Conservation (phyloP, 2,113 vertebrate genomes). For the Rhombomys opimus region DNA sequence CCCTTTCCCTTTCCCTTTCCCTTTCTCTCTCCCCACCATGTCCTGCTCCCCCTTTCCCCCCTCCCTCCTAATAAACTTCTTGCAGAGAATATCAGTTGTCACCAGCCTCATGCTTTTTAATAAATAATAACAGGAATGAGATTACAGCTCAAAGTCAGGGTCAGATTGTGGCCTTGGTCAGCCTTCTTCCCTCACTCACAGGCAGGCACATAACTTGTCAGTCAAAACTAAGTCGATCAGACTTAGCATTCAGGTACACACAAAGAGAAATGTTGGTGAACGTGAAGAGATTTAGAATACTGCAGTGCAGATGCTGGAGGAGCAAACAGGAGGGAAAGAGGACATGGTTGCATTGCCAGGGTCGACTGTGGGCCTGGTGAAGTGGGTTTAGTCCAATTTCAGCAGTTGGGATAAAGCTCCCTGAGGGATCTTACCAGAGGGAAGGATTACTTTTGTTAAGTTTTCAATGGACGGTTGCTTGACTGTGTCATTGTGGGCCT, state of each 20-base stretch:
- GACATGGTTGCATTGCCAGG: no score
- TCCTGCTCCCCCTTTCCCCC: no score
- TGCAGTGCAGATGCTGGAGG: not conserved
- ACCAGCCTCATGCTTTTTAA: no score
- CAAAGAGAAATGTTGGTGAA: not conserved
- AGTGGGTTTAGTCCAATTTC: not conserved
- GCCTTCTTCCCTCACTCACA: not conserved
- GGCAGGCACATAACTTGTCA: not conserved
- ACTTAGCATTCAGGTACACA: not conserved
- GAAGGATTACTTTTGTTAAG: not conserved
- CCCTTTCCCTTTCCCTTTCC: no score
- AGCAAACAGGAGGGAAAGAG: not conserved
- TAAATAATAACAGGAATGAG: not conserved
- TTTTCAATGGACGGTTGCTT: not conserved
- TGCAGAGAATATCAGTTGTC: no score
- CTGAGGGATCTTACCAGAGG: not conserved
- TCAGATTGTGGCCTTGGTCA: not conserved
- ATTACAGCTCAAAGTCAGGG: not conserved
- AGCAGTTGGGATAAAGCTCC: not conserved
- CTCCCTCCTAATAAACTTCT: no score
- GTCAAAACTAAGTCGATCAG: not conserved
- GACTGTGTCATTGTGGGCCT: not conserved
- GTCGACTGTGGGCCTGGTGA: not conserved
- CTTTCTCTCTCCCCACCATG: no score
- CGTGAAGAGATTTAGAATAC: fast-evolving